Base-by-base conservation (phyloP, 2,888 invertebrate genomes). In the Dendrolimus pini region DNA sequence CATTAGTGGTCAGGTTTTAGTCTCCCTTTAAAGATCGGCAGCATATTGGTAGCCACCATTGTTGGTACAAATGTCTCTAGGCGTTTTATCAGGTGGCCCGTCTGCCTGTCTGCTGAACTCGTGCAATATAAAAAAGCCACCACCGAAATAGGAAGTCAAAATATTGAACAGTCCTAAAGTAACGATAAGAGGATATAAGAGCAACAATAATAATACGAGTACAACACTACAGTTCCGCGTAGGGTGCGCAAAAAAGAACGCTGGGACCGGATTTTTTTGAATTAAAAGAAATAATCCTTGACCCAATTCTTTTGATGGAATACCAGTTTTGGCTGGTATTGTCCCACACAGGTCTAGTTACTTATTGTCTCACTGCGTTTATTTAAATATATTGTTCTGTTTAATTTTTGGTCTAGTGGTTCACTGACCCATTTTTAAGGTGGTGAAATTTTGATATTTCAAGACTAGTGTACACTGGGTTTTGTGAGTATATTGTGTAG, bases 331-430 rank as follows among this genome's bases (percentile, higher is more conserved):
- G 54, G 41, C 54, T 58, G 10, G 64, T 60, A 64, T 67, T 70
- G 76, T 83, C 83, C 69, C 83, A 82, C 78, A 82, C 82, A 82
- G 83, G 80, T 84, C 80, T 77, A 71, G 77, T 84, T 80, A 82
- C 83, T 62, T 65, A 75, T 80, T 78, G 76, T 79, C 62, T 41
- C 41, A 13, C 54, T 54, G 30, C 9, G 54, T 9, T 7, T 18
- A n/a, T 13, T 54, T 12, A 14, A 14, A 54, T 54, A 54, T 18
- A 54, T 54, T 18, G 9, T 54, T 54, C 54, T 12, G 47, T 55
- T 41, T 14, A 56, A 12, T 56, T 55, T 55, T 59, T 54, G 41
- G 54, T 55, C 14, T 52, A 42, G 7, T 41, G 13, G 47, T 47
- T 47, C 47, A 47, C 47, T 47, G 47, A 47, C 47, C 47, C 12